phyloP scores from a whole-genome alignment of 2,888 invertebrate genomes.

The Smittia aterrima region DNA sequence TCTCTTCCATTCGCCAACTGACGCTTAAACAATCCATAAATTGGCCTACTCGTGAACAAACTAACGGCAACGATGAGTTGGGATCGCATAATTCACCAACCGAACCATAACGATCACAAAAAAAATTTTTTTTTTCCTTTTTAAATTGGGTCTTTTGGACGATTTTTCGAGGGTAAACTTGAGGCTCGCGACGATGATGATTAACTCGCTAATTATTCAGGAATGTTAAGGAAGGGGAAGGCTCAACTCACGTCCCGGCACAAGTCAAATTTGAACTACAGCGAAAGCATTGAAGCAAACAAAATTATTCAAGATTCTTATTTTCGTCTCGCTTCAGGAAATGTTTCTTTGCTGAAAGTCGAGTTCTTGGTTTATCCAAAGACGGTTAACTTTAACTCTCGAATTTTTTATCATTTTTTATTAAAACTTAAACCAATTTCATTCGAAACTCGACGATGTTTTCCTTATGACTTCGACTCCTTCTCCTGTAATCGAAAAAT shows the following conservation, averaged over 20 bases:
- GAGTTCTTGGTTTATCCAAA: too few relatives aligned
- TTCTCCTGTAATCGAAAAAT: background rate
- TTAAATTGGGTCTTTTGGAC: background rate
- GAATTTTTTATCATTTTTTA: too few relatives aligned
- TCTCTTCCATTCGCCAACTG: conserved; percentile 10
- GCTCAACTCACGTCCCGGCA: background rate
- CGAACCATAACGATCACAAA: conserved; percentile 40
- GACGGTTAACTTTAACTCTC: too few relatives aligned
- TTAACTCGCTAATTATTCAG: background rate
- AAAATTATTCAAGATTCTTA: too few relatives aligned
- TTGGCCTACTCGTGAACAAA: background rate
- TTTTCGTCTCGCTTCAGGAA: too few relatives aligned
- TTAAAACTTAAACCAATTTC: too few relatives aligned
- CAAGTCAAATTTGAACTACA: background rate
- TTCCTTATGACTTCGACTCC: background rate
- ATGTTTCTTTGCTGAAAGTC: too few relatives aligned
- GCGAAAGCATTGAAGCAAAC: too few relatives aligned
- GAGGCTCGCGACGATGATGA: background rate
- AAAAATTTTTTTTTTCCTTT: too few relatives aligned
- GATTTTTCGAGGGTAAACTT: background rate
- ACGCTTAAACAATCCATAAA: background rate
- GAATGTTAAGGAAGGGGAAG: background rate
- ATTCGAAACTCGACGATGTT: background rate
- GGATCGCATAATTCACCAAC: conserved; percentile 40
- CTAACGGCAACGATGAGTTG: background rate